A percentile compares a stretch with the other conserved stretches of the same genome.
These are phyloP conservation scores for Macrobrachium rosenbergii DNA, from an alignment of 1,140 invertebrate species.

Conservation along the genomic window DNA sequence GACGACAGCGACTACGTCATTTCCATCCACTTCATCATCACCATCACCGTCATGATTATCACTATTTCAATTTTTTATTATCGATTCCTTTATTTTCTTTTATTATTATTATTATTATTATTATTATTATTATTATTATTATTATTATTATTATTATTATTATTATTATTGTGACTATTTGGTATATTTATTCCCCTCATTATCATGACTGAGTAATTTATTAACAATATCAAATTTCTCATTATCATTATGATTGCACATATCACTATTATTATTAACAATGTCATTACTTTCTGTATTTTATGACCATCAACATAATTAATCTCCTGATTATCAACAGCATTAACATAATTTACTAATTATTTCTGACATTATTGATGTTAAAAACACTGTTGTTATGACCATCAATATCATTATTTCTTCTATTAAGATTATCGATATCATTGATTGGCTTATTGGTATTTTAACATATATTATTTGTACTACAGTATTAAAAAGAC, in stretches of 20 bases:
- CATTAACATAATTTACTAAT: too few species aligned
- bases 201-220: not conserved
- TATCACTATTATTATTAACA: too few species aligned
- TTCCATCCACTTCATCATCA: not conserved
- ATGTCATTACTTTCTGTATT: too few species aligned
- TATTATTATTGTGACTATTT: constrained; percentile 3
- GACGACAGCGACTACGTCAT: not conserved
- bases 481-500: too few species aligned
- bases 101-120: constrained; percentile 6
- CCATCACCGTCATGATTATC: not conserved
- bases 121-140: constrained; percentile 6
- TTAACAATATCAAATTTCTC: not conserved
- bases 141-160: constrained; percentile 5
- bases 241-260: not conserved
- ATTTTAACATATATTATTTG: too few species aligned
- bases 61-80: not conserved
- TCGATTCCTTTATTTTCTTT: not conserved
- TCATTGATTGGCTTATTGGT: too few species aligned
- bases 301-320: too few species aligned
- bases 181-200: not conserved
- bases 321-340: too few species aligned
- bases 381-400: too few species aligned
- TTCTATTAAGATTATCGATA: too few species aligned
- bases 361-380: too few species aligned
- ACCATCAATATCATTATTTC: too few species aligned